Evolutionary conservation across 2,888 invertebrate species (phyloP), one percentile per base, ranked within the genome.

Genomic region (Erebia epiphron): DNA sequence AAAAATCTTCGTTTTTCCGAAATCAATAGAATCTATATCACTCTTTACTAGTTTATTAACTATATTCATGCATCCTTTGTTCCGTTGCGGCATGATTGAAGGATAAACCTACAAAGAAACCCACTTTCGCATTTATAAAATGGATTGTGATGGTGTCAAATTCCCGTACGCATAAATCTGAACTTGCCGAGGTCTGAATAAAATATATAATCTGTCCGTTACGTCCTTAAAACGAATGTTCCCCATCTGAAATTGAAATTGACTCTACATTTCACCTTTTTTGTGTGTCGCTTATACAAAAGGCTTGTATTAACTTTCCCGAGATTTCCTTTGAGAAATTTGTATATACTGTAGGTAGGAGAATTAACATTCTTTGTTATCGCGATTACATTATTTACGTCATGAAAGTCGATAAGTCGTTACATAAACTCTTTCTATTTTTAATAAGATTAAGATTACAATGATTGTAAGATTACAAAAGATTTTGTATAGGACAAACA

Each of bases 251-350:
- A 50, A 64, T 52, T 64, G 64, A 64, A 52, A 54, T 64, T 54
- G 64, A 64, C 26, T 64, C 50, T 52, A 64, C 64, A 64, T 64
- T 64, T 35, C 35, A 46, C 62, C 62, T 49, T 62, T 62, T 62
- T 62, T 49, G 62, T 62, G 62, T 21, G 62, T 46, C 62, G 49
- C 49, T 62, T 49, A 13, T 62, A 62, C 62, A 62, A 62, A 62
- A 49, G 43, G 18, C 49, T 49, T 8, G 62, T 62, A 21, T 21
- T 62, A 49, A 49, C 46, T 62, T 62, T 62, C 49, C 61, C 61
- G 18, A 46, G 61, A 61, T 46, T 61, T 61, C 49, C 62, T 62
- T 62, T 46, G 62, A 62, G 62, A 62, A 62, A 62, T 62, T 35
- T 21, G 62, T 49, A 49, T n/a, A n/a, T n/a, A n/a, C n/a, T 49